phyloP scores from a whole-genome alignment of 2,797 vertebrate species.

The Dendrocincla tyrannina region DNA sequence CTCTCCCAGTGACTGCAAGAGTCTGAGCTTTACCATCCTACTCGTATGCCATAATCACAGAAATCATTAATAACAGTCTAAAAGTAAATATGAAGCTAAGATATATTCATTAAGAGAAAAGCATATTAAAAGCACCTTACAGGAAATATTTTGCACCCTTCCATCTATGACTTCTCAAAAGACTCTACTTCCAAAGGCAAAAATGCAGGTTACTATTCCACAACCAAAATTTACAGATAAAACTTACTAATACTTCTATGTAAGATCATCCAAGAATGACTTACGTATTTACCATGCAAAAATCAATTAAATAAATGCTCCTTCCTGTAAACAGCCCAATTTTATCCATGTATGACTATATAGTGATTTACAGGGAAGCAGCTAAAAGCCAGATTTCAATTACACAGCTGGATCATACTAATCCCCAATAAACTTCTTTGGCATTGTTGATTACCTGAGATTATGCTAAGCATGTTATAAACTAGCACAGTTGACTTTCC shows the following conservation, averaged over 20 bases:
- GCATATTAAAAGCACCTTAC: not conserved
- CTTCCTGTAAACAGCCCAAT: not conserved
- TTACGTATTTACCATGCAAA: not conserved
- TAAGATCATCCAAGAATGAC: not conserved
- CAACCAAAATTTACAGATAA: not conserved
- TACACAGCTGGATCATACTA: not conserved
- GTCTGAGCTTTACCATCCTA: not conserved
- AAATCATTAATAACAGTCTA: not conserved
- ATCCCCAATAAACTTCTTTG: not conserved
- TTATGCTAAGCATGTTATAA: not conserved
- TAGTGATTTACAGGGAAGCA: not conserved
- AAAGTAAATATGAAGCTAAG: not conserved
- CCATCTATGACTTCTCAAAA: not conserved
- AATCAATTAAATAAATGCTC: not conserved
- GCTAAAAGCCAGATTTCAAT: not conserved
- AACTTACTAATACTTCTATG: not conserved
- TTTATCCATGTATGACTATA: fast-evolving
- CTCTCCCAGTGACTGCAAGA: not conserved
- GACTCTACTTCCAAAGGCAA: not conserved
- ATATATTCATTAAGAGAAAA: not conserved
- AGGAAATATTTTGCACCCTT: not conserved
- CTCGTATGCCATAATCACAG: not conserved
- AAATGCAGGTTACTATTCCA: not conserved
- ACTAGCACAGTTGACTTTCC: not conserved
- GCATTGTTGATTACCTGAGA: not conserved